Evolutionary conservation across 2,113 vertebrate species (phyloP), one percentile per base, ranked within the genome.

Genomic region (Rhombomys opimus): DNA sequence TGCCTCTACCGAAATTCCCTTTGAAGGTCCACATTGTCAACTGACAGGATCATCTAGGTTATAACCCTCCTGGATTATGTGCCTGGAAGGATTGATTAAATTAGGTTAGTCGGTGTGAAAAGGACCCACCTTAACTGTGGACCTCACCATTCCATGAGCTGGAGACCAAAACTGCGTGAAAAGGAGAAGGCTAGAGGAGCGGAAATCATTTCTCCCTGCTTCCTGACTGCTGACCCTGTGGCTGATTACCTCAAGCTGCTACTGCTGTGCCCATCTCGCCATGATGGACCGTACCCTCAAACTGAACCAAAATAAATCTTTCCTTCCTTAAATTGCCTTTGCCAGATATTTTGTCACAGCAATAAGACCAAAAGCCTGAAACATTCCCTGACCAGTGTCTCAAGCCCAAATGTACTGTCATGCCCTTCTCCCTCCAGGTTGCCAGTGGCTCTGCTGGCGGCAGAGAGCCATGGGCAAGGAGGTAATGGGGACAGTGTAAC

Each of bases 381-480:
- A 3, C 65, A 52, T 70, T 70, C 41, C 32, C 32, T 54, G 18
- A 80, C 22, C 59, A 30, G 10, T 70, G 30, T 91, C 61, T 76
- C 87, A n/a, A 41, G 38, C 89, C 65, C 27, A 72, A 82, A 63
- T 38, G 32, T 23, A 70, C 78, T 82, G 12, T 1, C 52, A 38
- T 27, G 25, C 91, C 59, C 61, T 91, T 1, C 50, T 72, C 2
- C 12, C 77, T 41, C 54, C 13, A 23, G 67, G 27, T 30, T 67
- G 46, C 46, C 54, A 88, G 59, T 50, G 11, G 41, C 41, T 70
- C 50, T 91, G 81, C 54, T 91, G 76, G 59, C 25, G 73, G 78
- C 6, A 75, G 77, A 93, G 15, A 90, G n/a, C 70, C 20, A 25
- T 54, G 46, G 59, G 10, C 90, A 80, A 54, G 75, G 75, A 96